phyloP scores from a whole-genome alignment of 2,797 vertebrate genomes.

The Lepus oiostolus region DNA sequence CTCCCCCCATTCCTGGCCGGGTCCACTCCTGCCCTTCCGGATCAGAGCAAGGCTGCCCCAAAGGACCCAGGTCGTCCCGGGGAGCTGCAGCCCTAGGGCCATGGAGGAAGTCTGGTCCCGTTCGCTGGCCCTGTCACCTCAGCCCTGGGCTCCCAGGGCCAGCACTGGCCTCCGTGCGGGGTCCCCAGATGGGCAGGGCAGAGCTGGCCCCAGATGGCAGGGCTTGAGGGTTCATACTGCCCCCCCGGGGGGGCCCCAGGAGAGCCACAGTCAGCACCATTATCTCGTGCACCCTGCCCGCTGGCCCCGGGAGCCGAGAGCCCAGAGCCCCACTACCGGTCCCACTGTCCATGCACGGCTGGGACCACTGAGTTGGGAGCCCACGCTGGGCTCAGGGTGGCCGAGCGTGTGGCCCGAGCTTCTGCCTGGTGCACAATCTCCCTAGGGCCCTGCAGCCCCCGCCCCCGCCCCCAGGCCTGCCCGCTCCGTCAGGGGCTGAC shows the following conservation, averaged over 20 bases:
- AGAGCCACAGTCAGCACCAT: too few species aligned
- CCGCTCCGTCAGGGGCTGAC: background rate
- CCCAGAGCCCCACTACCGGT: too few species aligned
- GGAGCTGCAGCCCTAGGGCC: background rate
- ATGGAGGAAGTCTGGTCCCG: background rate
- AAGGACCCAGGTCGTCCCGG: background rate
- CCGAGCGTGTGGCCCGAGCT: too few species aligned
- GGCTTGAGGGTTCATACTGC: too few species aligned
- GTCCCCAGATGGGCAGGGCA: background rate
- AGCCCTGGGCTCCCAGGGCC: background rate
- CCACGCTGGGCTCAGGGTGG: too few species aligned
- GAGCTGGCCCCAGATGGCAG: background rate
- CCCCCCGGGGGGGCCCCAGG: too few species aligned
- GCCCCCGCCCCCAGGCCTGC: background rate
- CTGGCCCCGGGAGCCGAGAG: fast-evolving
- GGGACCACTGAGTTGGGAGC: too few species aligned
- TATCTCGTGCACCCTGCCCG: fast-evolving
- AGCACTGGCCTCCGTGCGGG: background rate
- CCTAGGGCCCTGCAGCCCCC: too few species aligned
- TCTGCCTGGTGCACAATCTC: fast-evolving
- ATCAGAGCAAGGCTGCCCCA: background rate
- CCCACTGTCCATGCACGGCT: too few species aligned
- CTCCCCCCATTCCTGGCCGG: too few species aligned
- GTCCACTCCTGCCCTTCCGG: background rate
- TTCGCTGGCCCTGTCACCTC: background rate